These are phyloP conservation scores for Clarias magur DNA, from an alignment of 2,113 vertebrate genomes.

Conservation along the genomic window DNA sequence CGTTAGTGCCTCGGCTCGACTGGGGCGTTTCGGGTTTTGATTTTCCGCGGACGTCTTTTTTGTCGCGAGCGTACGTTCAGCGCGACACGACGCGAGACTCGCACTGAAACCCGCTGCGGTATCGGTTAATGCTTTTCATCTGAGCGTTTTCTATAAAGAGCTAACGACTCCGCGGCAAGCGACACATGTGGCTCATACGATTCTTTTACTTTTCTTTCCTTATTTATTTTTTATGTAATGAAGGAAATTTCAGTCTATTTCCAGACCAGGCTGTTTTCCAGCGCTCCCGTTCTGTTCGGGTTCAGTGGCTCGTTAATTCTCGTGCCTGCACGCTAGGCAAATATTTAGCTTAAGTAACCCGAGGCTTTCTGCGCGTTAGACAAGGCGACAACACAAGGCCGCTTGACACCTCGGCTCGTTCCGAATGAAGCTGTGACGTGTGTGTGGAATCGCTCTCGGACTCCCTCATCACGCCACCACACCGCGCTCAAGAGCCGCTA, in stretches of 20 bases:
- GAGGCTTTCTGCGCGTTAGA: constrained; percentile 66
- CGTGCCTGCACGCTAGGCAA: constrained; percentile 69
- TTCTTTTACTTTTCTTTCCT: constrained; percentile 53
- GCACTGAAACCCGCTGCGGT: constrained; percentile 87
- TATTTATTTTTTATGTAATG: constrained; percentile 60
- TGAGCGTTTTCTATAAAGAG: constrained; percentile 83
- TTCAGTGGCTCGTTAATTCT: constrained; percentile 68
- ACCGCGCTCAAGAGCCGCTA: neutral
- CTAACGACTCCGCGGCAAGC: constrained; percentile 89
- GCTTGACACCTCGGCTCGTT: constrained; percentile 56
- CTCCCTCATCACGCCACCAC: constrained; percentile 1
- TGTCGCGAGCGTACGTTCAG: constrained; percentile 82
- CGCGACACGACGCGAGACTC: constrained; percentile 71
- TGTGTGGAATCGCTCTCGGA: neutral
- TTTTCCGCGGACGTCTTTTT: constrained; percentile 82
- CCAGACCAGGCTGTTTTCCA: constrained; percentile 75
- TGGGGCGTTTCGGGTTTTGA: constrained; percentile 67
- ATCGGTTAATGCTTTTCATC: constrained; percentile 93
- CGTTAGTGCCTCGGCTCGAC: constrained; percentile 12
- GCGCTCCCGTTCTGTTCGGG: constrained; percentile 63
- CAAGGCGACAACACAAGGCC: constrained; percentile 62
- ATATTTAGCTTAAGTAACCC: constrained; percentile 76
- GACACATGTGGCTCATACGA: constrained; percentile 84
- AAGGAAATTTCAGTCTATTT: constrained; percentile 86
- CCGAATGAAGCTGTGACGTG: constrained; percentile 56